These are phyloP conservation scores for Drosophila elegans DNA, from an alignment of 1,140 invertebrate species.

Conservation along the genomic window DNA sequence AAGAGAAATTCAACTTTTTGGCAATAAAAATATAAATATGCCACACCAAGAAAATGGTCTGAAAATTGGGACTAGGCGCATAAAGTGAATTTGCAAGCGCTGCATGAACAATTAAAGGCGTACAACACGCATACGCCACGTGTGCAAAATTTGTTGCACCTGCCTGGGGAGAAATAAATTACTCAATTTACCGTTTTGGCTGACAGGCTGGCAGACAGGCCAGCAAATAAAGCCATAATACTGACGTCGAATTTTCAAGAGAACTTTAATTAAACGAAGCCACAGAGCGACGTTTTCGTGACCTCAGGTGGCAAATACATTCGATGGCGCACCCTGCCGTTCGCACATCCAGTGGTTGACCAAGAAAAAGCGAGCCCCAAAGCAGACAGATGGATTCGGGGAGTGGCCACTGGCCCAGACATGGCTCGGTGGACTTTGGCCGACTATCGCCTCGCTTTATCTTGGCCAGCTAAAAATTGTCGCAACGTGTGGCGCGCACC, in stretches of 20 bases:
- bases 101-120: slow-evolving; percentile 43
- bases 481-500: slow-evolving; percentile 42
- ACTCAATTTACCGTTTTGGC: slow-evolving; percentile 47
- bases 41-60: not conserved
- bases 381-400: slow-evolving; percentile 27
- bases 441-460: slow-evolving; percentile 58
- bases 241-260: slow-evolving; percentile 65
- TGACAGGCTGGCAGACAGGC: slow-evolving; percentile 18
- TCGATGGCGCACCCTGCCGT: slow-evolving; percentile 60
- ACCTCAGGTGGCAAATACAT: slow-evolving; percentile 59
- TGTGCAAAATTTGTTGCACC: slow-evolving; percentile 38
- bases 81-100: slow-evolving; percentile 45
- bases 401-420: slow-evolving; percentile 20
- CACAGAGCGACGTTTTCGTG: slow-evolving; percentile 51
- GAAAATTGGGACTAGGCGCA: not conserved
- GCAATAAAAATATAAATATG: slow-evolving; percentile 59
- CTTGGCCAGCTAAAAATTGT: slow-evolving; percentile 53
- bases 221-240: slow-evolving; percentile 70
- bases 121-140: slow-evolving; percentile 62
- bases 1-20: slow-evolving; percentile 25
- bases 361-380: slow-evolving; percentile 28
- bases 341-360: slow-evolving; percentile 29
- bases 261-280: slow-evolving; percentile 78
- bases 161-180: slow-evolving; percentile 49
- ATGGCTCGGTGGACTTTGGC: slow-evolving; percentile 26